Conservation (phyloP, 64 coral and sea anemone genomes). For the Astreopora myriophthalma region DNA sequence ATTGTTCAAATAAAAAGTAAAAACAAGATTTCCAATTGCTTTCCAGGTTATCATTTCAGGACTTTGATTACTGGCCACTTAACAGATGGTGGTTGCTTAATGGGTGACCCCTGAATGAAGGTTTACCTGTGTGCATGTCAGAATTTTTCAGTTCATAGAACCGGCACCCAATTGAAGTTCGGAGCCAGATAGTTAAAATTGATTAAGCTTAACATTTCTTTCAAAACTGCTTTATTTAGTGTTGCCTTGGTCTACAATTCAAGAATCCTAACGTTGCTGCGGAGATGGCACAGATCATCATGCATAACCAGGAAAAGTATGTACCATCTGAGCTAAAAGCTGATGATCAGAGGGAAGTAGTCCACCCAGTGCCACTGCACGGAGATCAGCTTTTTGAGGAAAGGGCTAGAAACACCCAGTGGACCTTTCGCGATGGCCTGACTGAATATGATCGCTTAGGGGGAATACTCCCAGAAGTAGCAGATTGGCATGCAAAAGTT, state of each 20-base stretch:
- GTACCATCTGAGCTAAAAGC: constrained; percentile 20
- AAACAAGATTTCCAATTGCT: neutral
- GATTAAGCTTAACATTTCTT: neutral
- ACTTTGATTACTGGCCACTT: neutral
- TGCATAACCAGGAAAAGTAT: constrained; percentile 47
- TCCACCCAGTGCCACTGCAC: constrained; percentile 14
- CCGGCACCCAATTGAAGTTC: neutral
- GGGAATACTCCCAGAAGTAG: constrained; percentile 41
- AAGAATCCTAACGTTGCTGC: constrained; percentile 58
- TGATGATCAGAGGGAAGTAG: neutral
- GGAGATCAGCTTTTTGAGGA: constrained; percentile 73
- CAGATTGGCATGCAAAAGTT: constrained; percentile 70
- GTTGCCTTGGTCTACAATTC: constrained; percentile 59
- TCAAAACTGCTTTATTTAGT: constrained; percentile 18
- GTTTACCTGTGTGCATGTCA: neutral
- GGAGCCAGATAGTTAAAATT: neutral
- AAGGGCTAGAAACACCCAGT: constrained; percentile 52
- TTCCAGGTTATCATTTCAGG: neutral
- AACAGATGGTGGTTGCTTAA: neutral
- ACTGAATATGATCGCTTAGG: constrained; percentile 34
- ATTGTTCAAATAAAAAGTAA: neutral
- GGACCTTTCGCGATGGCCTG: constrained; percentile 39
- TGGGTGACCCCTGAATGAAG: neutral
- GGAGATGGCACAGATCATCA: constrained; percentile 68
- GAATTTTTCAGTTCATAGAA: neutral